phyloP scores from a whole-genome alignment of 2,113 vertebrate species.

The Triplophysa rosa region DNA sequence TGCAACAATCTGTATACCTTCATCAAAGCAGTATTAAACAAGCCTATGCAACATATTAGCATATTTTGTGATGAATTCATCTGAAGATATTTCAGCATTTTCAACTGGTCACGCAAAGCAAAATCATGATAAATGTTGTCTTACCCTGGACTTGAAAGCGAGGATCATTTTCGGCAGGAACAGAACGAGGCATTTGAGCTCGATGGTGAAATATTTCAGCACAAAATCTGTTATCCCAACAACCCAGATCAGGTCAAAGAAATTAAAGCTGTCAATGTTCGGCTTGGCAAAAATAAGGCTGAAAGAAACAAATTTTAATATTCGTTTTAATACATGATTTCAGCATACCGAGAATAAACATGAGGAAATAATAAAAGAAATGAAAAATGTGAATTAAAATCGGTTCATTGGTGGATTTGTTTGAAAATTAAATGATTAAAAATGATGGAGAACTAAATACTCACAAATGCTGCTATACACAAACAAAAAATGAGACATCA shows the following conservation, averaged over 20 bases:
- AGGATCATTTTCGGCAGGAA: conserved; percentile 91
- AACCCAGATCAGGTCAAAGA: conserved; percentile 94
- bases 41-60: not conserved
- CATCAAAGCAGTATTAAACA: not conserved
- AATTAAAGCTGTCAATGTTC: conserved; percentile 87
- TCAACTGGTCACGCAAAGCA: not conserved
- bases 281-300: conserved; percentile 94
- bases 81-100: too few relatives aligned
- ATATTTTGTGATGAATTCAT: too few relatives aligned
- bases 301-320: conserved; percentile 15
- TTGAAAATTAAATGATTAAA: conserved; percentile 38
- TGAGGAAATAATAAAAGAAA: conserved; percentile 1
- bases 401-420: not conserved
- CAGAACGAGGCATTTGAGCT: conserved; percentile 89
- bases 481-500: conserved; percentile 70
- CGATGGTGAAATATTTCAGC: conserved; percentile 91
- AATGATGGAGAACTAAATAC: conserved; percentile 70
- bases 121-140: conserved; percentile 31
- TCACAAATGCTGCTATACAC: conserved; percentile 80
- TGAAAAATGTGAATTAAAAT: not conserved
- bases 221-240: conserved; percentile 96
- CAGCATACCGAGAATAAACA: not conserved
- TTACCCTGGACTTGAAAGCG: conserved; percentile 95
- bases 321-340: not conserved
- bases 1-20: not conserved